phyloP scores from a whole-genome alignment of 2,113 vertebrate genomes.

The Craseonycteris thonglongyai region DNA sequence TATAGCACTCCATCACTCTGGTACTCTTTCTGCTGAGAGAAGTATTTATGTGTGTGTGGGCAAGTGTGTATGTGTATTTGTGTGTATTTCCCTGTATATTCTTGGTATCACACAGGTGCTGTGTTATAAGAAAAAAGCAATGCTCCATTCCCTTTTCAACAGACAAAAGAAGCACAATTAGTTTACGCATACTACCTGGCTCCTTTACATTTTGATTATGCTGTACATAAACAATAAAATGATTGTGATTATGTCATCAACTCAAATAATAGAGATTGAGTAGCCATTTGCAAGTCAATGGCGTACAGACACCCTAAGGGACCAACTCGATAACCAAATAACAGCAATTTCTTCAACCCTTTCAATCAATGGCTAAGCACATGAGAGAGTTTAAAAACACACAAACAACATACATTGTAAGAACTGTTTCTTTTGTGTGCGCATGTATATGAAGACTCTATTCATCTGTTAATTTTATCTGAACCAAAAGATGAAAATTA shows the following conservation, averaged over 20 bases:
- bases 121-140: neutral
- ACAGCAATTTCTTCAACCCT: neutral
- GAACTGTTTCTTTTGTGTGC: neutral
- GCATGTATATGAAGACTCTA: neutral
- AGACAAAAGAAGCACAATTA: neutral
- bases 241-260: slow-evolving; percentile 49
- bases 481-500: neutral
- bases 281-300: slow-evolving; percentile 12
- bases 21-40: neutral
- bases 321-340: slow-evolving; percentile 11
- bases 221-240: slow-evolving; percentile 27
- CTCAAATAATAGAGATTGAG: slow-evolving; percentile 12
- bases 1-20: neutral
- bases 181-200: neutral
- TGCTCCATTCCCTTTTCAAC: neutral
- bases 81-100: neutral
- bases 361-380: neutral
- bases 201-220: neutral
- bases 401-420: neutral
- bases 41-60: neutral
- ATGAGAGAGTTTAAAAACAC: neutral
- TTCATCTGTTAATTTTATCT: slow-evolving; percentile 44
- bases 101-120: neutral
- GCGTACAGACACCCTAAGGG: neutral
- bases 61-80: rapidly evolving